Evolutionary conservation across 2,888 invertebrate genomes (phyloP), one percentile per base, ranked within the genome.

Genomic region (Cloeon dipterum): DNA sequence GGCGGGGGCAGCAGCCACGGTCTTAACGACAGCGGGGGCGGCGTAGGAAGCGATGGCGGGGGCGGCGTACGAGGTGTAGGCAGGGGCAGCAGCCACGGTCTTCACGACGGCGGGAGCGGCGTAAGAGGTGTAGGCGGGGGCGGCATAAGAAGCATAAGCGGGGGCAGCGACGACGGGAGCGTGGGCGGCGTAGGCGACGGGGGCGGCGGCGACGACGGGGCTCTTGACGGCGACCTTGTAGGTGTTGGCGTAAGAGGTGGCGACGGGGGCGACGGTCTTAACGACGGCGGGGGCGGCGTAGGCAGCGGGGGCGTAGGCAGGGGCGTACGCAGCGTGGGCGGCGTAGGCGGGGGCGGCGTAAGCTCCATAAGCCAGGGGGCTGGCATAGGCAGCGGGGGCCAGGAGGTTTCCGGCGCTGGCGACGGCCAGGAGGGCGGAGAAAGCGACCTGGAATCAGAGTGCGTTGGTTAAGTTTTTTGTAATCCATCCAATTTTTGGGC

Each of bases 111-210:
- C 52, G 3, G 54, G 47, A 26, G 51, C 47, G 8, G 51, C 47
- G 19, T 46, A 42, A 52, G 54, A 4, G 48, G 49, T 13, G 52
- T 53, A 42, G 46, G 59, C 25, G 59, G 58, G 41, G 49, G 58
- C 45, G 54, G 58, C 25, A 42, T 29, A 23, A n/a, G 8, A 25
- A n/a, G 8, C 25, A n/a, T 23, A 29, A 14, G 29, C 29, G n/a
- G n/a, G n/a, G 33, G 20, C n/a, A 33, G n/a, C 26, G n/a, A 10
- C 8, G 34, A 25, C 32, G 3, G 38, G 38, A 36, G 16, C 3
- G 11, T 46, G 44, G 13, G n/a, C 10, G 14, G 38, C 20, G 17
- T 32, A 32, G 32, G 34, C 33, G n/a, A 34, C 13, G 8, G 23
- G 34, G 14, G 26, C 36, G 18, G 18, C 10, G 20, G 34, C 20